Percentiles rank a stretch among this genome's conserved stretches.
phyloP scores from a whole-genome alignment of 2,797 vertebrate genomes.

The Sebastes dallii region DNA sequence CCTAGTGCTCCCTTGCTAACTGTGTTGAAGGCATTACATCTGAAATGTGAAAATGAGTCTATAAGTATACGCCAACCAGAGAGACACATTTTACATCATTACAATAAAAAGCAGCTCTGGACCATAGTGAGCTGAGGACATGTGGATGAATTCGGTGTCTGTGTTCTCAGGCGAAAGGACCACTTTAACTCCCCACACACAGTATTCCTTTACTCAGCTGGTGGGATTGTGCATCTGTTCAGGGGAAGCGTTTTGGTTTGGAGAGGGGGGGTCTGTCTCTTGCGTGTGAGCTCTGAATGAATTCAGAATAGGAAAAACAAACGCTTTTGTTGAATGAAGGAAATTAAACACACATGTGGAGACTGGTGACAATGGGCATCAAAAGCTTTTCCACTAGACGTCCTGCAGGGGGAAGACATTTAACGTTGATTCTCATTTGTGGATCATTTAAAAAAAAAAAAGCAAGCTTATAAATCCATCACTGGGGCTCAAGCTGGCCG shows the following conservation, averaged over 20 bases:
- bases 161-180: background rate
- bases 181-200: background rate
- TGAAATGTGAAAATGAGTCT: too few species aligned
- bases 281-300: constrained; percentile 19
- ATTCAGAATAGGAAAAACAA: background rate
- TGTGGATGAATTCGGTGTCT: background rate
- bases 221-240: background rate
- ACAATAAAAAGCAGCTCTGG: background rate
- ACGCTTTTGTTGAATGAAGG: background rate
- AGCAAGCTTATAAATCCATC: background rate
- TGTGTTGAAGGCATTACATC: background rate
- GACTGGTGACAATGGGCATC: constrained; percentile 17
- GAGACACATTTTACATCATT: background rate
- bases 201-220: background rate
- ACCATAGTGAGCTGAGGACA: too few species aligned
- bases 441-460: background rate
- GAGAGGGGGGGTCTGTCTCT: background rate
- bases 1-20: background rate
- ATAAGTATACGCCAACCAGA: background rate
- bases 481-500: background rate
- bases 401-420: background rate
- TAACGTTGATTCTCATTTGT: background rate
- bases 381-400: background rate
- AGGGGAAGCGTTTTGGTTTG: background rate
- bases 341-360: constrained; percentile 54